These are phyloP conservation scores for Diplazon laetatorius DNA, from an alignment of 2,888 invertebrate species.

Conservation along the genomic window DNA sequence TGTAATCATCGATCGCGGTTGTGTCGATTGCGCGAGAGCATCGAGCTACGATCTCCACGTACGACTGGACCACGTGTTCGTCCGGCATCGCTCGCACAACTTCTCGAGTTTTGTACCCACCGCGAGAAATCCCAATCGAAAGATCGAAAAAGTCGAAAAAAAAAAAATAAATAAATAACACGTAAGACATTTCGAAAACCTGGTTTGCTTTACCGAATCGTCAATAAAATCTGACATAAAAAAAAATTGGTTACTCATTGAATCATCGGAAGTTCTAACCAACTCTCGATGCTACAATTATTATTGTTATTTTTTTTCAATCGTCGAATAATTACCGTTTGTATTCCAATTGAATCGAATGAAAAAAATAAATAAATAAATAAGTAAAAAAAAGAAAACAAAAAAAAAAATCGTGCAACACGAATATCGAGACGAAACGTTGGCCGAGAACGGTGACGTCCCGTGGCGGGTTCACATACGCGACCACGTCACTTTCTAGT, in stretches of 20 bases:
- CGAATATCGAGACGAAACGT: neutral
- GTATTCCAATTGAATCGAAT: no score
- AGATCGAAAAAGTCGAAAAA: neutral
- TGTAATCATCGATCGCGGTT: neutral
- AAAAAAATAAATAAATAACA: neutral
- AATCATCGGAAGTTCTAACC: no score
- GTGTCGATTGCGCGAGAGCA: neutral
- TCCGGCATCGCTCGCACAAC: constrained; percentile 40
- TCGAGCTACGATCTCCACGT: neutral
- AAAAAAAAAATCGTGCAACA: neutral
- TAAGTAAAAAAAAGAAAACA: no score
- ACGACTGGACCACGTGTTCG: constrained; percentile 51
- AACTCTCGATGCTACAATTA: no score
- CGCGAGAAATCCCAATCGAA: neutral
- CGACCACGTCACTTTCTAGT: constrained; percentile 54
- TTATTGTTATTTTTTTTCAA: no score
- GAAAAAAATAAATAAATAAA: no score
- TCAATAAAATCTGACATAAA: no score
- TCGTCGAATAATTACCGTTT: neutral
- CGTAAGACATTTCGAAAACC: no score
- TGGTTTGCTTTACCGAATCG: neutral
- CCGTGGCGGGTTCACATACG: constrained; percentile 25
- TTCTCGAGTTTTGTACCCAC: constrained; percentile 1
- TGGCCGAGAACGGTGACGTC: neutral
- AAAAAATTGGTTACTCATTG: no score